These are phyloP conservation scores for Procambarus virginalis DNA, from an alignment of 1,140 invertebrate genomes.

Conservation along the genomic window DNA sequence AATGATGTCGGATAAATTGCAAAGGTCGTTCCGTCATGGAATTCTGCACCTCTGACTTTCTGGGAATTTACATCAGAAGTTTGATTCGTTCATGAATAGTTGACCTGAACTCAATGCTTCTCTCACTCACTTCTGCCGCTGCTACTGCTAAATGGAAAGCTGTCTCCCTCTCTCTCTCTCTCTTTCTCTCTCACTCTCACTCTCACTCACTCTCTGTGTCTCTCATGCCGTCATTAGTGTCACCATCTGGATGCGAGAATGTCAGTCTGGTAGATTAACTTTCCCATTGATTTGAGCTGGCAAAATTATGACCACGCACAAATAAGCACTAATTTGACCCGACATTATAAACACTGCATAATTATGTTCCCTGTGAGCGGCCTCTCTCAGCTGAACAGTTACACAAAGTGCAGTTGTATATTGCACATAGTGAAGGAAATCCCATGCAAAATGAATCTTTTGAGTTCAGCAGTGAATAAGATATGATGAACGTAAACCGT, in stretches of 20 bases:
- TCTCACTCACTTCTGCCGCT: too few relatives aligned
- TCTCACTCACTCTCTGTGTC: not conserved
- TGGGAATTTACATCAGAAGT: not conserved
- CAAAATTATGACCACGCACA: not conserved
- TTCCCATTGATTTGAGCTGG: not conserved
- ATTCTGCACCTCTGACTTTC: not conserved
- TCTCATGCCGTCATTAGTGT: too few relatives aligned
- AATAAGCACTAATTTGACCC: conserved; percentile 17
- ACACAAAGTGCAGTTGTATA: too few relatives aligned
- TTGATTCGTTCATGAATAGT: conserved; percentile 3
- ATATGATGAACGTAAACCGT: conserved; percentile 18
- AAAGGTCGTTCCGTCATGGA: not conserved
- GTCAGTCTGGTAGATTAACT: not conserved
- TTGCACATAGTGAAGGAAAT: too few relatives aligned
- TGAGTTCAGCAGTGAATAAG: too few relatives aligned
- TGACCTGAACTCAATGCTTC: not conserved
- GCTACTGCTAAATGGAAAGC: not conserved
- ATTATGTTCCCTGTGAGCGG: too few relatives aligned
- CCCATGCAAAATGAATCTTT: too few relatives aligned
- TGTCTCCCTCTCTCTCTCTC: not conserved
- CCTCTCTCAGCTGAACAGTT: too few relatives aligned
- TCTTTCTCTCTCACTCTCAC: not conserved
- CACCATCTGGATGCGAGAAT: not conserved
- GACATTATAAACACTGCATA: too few relatives aligned
- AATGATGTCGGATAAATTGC: not conserved